Evolutionary conservation across 2,113 vertebrate species (phyloP), one percentile per base, ranked within the genome.

Genomic region (Oncorhynchus keta): DNA sequence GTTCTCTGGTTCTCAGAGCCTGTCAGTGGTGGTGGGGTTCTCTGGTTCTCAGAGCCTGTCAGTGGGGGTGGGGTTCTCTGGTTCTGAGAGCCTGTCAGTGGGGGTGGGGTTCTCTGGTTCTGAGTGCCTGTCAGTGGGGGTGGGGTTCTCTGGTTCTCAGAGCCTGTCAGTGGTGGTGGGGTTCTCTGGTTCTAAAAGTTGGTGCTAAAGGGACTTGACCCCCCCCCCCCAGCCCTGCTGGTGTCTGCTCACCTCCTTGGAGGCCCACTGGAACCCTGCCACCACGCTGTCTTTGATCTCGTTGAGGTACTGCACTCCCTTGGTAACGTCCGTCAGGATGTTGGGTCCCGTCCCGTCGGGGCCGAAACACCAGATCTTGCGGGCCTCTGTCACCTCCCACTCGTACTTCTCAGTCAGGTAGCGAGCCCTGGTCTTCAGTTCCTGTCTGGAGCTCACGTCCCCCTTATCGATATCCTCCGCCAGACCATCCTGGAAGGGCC

Each of bases 221-320:
- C 32, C 39, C 30, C 4, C 32, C 39, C 8, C 39, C 2, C 9
- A 9, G 8, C 39, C 39, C 39, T 55, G 49, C 49, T 55, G 49
- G 49, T 1, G 3, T 18, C 49, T 59, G 75, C 81, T 74, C 76
- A 88, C 87, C 81, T 93, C 90, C 66, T 93, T 89, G 0, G 80
- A 91, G 73, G 85, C 88, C 89, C 88, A 90, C 79, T 93, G 90
- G 74, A 93, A 92, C 57, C 85, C 87, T 71, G 86, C 87, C 70
- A 90, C 81, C 7, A 85, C 87, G 6, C 86, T 89, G 75, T 88
- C 89, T 78, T 91, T 90, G 66, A 89, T 89, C 83, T 92, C 85
- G 68, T 87, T 89, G 71, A 85, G 84, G 65, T 90, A 91, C 74
- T 89, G 87, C 45, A 93, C 84, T 20, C 89, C 85, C 70, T 89